phyloP scores from a whole-genome alignment of 2,797 vertebrate genomes.

The Pseudochirops corinnae region DNA sequence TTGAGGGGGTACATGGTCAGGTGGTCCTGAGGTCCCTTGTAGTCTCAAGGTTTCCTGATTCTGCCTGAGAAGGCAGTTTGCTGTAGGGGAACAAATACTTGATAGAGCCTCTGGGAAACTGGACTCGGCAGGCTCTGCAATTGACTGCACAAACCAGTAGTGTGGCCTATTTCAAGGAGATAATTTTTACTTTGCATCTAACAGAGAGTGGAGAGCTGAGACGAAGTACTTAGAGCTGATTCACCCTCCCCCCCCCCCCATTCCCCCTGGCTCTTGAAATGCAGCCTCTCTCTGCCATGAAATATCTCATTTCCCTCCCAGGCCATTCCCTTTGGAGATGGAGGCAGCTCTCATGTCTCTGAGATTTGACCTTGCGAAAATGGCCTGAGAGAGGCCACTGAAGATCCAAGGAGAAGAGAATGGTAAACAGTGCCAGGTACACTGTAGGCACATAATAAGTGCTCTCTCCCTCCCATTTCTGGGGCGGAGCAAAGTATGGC shows the following conservation, averaged over 20 bases:
- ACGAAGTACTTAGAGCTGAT: not conserved
- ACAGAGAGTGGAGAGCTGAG: accelerated
- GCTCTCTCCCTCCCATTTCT: not conserved
- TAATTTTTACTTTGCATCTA: not conserved
- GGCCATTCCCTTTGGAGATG: not conserved
- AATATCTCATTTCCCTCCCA: not conserved
- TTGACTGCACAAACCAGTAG: not conserved
- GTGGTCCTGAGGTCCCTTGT: too few relatives aligned
- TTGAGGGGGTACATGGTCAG: not conserved
- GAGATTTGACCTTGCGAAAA: not conserved
- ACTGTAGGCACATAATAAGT: not conserved
- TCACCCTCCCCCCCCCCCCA: too few relatives aligned
- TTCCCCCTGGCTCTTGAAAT: accelerated
- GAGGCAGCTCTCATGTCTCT: not conserved
- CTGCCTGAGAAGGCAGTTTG: not conserved
- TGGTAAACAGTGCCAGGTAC: not conserved
- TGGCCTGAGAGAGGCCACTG: not conserved
- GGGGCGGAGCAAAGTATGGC: not conserved
- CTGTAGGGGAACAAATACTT: not conserved
- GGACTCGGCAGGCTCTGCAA: not conserved
- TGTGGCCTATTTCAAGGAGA: not conserved
- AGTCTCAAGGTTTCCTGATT: not conserved
- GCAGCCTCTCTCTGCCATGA: too few relatives aligned
- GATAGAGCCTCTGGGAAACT: not conserved
- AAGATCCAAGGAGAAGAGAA: too few relatives aligned